phyloP scores from a whole-genome alignment of 1,140 invertebrate genomes.

The Drosophila melanica region DNA sequence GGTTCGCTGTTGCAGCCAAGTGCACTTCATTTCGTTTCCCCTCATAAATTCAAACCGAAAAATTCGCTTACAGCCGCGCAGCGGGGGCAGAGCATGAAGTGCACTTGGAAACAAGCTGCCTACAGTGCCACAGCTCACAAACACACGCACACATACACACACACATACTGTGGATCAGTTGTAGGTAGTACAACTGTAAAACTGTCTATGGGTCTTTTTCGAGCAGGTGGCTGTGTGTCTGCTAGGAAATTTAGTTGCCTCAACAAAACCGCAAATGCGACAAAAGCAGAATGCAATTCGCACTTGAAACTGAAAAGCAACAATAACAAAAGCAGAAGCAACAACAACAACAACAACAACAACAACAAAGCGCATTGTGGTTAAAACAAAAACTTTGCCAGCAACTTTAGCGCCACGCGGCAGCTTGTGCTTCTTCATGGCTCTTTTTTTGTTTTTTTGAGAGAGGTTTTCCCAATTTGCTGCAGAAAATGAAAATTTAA shows the following conservation, averaged over 20 bases:
- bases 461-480: slow-evolving; percentile 63
- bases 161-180: slow-evolving; percentile 4
- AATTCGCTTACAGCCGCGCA: slow-evolving; percentile 48
- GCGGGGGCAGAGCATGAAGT: slow-evolving; percentile 39
- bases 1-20: slow-evolving; percentile 43
- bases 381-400: slow-evolving; percentile 37
- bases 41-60: slow-evolving; percentile 79
- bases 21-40: slow-evolving; percentile 74
- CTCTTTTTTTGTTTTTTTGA: slow-evolving; percentile 33
- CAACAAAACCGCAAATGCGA: slow-evolving; percentile 78
- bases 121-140: slow-evolving; percentile 39
- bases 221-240: slow-evolving; percentile 37
- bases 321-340: slow-evolving; percentile 35
- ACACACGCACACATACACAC: slow-evolving; percentile 19
- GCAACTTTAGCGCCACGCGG: slow-evolving; percentile 20
- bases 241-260: slow-evolving; percentile 49
- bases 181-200: slow-evolving; percentile 3
- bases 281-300: slow-evolving; percentile 82
- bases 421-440: slow-evolving; percentile 7
- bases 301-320: slow-evolving; percentile 69
- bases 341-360: slow-evolving; percentile 21
- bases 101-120: slow-evolving; percentile 53
- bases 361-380: slow-evolving; percentile 41
- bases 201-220: slow-evolving; percentile 19
- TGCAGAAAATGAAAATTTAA: slow-evolving; percentile 80